These are phyloP conservation scores for Nomada flava DNA, from an alignment of 2,888 invertebrate species.

Conservation along the genomic window DNA sequence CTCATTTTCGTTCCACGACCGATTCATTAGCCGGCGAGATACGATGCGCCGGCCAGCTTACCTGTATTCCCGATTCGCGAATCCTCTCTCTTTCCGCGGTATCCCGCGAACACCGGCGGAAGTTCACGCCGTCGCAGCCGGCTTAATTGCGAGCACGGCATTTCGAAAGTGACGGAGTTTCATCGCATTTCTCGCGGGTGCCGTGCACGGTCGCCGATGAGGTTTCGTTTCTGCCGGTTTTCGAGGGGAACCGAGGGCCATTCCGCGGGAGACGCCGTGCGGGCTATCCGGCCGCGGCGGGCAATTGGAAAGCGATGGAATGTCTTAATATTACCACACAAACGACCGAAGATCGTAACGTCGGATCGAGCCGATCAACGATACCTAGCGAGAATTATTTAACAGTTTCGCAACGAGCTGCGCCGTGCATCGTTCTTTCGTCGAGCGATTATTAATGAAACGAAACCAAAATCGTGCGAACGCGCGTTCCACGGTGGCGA, in stretches of 20 bases:
- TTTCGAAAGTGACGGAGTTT: slow-evolving; percentile 56
- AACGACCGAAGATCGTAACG: slow-evolving; percentile 21
- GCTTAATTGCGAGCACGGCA: slow-evolving; percentile 19
- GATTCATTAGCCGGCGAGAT: slow-evolving; percentile 72
- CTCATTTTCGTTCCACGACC: slow-evolving; percentile 73
- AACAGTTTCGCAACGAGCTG: slow-evolving; percentile 43
- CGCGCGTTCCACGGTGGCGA: background rate
- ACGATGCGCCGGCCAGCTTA: background rate
- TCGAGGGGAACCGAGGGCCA: background rate
- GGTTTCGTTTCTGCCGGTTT: background rate
- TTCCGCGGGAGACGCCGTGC: background rate
- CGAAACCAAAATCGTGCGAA: slow-evolving; percentile 18
- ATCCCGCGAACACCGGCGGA: slow-evolving; percentile 35
- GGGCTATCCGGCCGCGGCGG: slow-evolving; percentile 11
- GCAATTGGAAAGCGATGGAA: slow-evolving; percentile 33
- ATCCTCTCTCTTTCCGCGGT: slow-evolving; percentile 58
- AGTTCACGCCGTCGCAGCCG: slow-evolving; percentile 27
- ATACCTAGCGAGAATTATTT: slow-evolving; percentile 27
- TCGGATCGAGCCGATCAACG: slow-evolving; percentile 9
- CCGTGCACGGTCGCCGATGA: slow-evolving; percentile 5
- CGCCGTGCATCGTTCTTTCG: slow-evolving; percentile 1
- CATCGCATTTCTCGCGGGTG: slow-evolving; percentile 7
- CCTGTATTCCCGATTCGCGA: slow-evolving; percentile 33
- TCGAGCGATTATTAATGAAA: background rate
- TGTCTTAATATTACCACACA: slow-evolving; percentile 13